phyloP scores from a whole-genome alignment of 1,140 invertebrate species.

The Drosophila kikkawai region DNA sequence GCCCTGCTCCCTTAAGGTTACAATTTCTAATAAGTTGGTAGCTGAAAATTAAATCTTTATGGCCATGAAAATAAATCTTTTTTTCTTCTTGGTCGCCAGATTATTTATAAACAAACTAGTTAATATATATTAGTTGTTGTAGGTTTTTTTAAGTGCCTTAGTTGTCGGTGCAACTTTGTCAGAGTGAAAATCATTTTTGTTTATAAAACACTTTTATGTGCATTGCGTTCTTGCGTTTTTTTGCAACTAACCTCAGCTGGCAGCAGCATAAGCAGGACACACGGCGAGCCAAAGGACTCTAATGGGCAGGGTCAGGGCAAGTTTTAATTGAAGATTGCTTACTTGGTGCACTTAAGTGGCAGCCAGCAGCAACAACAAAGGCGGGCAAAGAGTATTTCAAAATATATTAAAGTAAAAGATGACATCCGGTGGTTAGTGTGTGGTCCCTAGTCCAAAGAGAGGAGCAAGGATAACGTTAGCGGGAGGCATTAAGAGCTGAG shows the following conservation, averaged over 20 bases:
- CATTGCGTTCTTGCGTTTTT: constrained; percentile 1
- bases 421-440: constrained; percentile 51
- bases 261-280: constrained; percentile 23
- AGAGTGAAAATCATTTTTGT: constrained; percentile 68
- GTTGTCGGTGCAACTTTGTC: constrained; percentile 60
- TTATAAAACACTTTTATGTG: constrained; percentile 65
- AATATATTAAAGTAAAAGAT: constrained; percentile 73
- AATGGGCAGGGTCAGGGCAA: constrained; percentile 39
- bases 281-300: constrained; percentile 16
- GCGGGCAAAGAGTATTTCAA: constrained; percentile 27
- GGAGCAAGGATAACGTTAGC: constrained; percentile 4
- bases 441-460: constrained; percentile 4
- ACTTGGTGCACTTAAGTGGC: constrained; percentile 47
- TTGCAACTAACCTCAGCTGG: constrained; percentile 18
- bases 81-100: neutral
- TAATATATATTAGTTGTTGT: neutral
- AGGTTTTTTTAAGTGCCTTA: constrained; percentile 4
- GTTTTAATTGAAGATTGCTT: constrained; percentile 81
- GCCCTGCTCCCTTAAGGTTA: neutral
- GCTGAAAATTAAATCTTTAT: neutral
- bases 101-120: neutral
- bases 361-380: constrained; percentile 35
- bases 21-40: neutral
- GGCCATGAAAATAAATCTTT: too few relatives aligned
- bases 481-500: constrained; percentile 51